These are phyloP conservation scores for Trididemnum clinides DNA, from an alignment of 23 tunicate species.

Conservation along the genomic window DNA sequence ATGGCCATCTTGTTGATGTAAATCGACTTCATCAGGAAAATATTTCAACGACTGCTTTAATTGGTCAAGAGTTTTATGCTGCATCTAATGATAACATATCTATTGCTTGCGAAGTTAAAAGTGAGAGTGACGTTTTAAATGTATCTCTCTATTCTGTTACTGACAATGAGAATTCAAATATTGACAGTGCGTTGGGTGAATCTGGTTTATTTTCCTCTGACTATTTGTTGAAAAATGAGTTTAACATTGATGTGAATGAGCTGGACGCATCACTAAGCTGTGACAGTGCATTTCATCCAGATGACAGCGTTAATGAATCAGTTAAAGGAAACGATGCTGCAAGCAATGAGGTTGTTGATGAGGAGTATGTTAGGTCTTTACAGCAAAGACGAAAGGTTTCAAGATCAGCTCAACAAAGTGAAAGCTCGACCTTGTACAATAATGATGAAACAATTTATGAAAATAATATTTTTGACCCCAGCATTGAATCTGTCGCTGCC, in stretches of 20 bases:
- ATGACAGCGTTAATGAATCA: background rate
- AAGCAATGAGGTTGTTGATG: no score
- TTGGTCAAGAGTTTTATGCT: no score
- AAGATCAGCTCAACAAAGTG: conserved; percentile 6
- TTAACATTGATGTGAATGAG: background rate
- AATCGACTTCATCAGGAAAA: no score
- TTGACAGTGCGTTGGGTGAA: conserved; percentile 19
- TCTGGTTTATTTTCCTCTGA: background rate
- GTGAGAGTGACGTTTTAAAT: background rate
- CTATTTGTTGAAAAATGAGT: background rate
- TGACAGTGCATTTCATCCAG: background rate
- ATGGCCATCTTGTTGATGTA: no score
- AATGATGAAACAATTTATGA: background rate
- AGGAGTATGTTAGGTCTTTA: background rate
- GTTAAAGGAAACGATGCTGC: background rate
- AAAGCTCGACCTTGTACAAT: no score
- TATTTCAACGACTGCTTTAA: no score
- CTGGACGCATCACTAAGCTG: background rate
- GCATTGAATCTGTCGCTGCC: background rate
- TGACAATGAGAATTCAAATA: background rate
- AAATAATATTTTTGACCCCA: background rate
- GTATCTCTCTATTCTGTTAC: background rate
- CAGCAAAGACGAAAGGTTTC: background rate
- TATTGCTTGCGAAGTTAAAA: no score
- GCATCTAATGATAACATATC: no score